phyloP scores from a whole-genome alignment of 2,113 vertebrate genomes.

The Aleadryas rufinucha region DNA sequence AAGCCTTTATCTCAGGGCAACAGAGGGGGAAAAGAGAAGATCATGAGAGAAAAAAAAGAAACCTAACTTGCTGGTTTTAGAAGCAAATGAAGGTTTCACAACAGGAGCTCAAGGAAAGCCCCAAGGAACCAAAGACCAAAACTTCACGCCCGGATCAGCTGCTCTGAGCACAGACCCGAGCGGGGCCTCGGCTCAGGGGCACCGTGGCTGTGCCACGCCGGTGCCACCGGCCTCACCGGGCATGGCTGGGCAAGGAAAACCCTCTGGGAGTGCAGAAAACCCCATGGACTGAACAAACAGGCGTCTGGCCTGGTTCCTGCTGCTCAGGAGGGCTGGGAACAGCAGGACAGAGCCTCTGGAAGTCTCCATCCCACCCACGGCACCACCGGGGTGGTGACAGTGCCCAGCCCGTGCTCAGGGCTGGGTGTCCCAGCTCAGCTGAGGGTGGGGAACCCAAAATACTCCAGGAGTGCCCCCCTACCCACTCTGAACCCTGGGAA shows the following conservation, averaged over 20 bases:
- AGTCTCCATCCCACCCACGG: not conserved
- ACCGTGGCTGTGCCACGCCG: rapidly evolving
- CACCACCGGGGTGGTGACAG: rapidly evolving
- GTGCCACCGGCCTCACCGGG: not conserved
- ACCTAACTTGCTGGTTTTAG: not conserved
- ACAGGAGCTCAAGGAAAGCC: not conserved
- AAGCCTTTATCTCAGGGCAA: conserved; percentile 58
- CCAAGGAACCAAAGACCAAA: not conserved
- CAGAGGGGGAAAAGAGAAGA: conserved; percentile 48
- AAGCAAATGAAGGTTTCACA: conserved; percentile 30
- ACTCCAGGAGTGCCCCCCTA: not conserved
- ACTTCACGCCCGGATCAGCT: not conserved
- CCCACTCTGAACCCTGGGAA: not conserved
- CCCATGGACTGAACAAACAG: rapidly evolving
- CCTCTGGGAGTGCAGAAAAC: rapidly evolving
- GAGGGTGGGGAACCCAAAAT: not conserved
- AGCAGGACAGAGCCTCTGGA: rapidly evolving
- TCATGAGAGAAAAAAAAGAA: not conserved
- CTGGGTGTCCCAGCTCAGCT: not conserved
- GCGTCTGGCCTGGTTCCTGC: not conserved
- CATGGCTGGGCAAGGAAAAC: not conserved
- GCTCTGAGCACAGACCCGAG: not conserved
- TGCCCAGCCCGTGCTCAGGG: rapidly evolving
- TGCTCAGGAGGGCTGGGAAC: rapidly evolving
- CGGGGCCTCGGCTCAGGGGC: rapidly evolving